These are phyloP conservation scores for Enteromius fasciolatus DNA, from an alignment of 2,797 vertebrate species.

Conservation along the genomic window DNA sequence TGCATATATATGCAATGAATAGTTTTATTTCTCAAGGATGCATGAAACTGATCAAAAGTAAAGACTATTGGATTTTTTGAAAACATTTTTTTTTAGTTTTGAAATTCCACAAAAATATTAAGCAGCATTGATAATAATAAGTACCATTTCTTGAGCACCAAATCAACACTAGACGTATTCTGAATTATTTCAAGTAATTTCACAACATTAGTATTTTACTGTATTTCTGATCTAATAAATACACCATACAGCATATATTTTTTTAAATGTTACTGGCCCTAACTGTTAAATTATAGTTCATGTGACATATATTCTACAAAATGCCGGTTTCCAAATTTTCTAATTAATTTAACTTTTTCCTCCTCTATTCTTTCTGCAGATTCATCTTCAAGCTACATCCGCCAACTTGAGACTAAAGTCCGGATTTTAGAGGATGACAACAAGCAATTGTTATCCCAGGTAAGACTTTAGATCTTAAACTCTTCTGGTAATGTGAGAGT, in stretches of 20 bases:
- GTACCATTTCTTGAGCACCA: neutral
- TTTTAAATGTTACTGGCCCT: neutral
- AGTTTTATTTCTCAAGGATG: neutral
- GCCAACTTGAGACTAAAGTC: conserved; percentile 88
- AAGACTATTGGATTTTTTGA: no score
- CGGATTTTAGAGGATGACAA: conserved; percentile 87
- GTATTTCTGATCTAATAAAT: neutral
- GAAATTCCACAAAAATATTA: neutral
- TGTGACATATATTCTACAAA: neutral
- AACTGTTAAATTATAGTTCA: neutral
- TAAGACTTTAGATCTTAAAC: conserved; percentile 58
- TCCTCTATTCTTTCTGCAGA: conserved; percentile 69
- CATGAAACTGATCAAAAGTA: neutral
- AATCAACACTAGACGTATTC: neutral
- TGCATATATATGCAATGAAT: neutral
- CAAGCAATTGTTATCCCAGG: conserved; percentile 85
- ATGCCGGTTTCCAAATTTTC: neutral
- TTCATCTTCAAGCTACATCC: conserved; percentile 81
- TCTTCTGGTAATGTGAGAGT: neutral
- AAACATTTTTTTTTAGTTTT: neutral
- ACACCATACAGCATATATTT: neutral
- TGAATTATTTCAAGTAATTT: neutral
- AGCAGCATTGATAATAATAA: neutral
- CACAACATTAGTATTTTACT: neutral
- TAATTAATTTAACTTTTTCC: neutral